Evolutionary conservation across 2,113 vertebrate species (phyloP), one percentile per base, ranked within the genome.

Genomic region (Corythornis cristatus): DNA sequence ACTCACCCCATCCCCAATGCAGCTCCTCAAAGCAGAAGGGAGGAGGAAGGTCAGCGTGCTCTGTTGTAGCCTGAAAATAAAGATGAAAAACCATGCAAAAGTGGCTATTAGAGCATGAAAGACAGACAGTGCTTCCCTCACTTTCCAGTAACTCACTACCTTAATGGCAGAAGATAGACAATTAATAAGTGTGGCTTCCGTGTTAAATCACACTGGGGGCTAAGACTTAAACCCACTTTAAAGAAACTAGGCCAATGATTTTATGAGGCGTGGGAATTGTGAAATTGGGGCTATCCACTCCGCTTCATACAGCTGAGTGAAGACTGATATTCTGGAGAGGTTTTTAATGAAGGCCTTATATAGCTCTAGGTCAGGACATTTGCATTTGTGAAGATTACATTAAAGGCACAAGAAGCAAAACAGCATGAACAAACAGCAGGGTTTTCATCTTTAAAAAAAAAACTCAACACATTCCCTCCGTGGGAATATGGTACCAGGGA

Each of bases 311-410:
- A 94, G 53, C 11, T 96, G 80, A 76, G 86, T 75, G 88, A 90
- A 83, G 86, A 45, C 51, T 53, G 48, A 82, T 78, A 56, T 56
- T 93, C 83, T 81, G 80, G 80, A 83, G 77, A 88, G 80, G 12
- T 80, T 54, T 40, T 86, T 95, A 95, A 96, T 96, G 88, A 93
- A 84, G 76, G 65, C 73, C 86, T 93, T 81, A 56, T 40, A 86
- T 81, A 93, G 93, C 90, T 94, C 80, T 81, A 94, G 90, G 96
- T 92, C 61, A 92, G 45, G 61, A 75, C 53, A 96, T 96, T 96
- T 94, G 86, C 95, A 94, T 96, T 91, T 94, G 80, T 93, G 93
- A 94, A 94, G 86, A 89, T 83, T 93, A 71, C 79, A 83, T 9
- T 88, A 83, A 93, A 71, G 67, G 73, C 87, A 83, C 26, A 80